Evolutionary conservation across 2,113 vertebrate genomes (phyloP), one percentile per base, ranked within the genome.

Genomic region (Otocyon megalotis): DNA sequence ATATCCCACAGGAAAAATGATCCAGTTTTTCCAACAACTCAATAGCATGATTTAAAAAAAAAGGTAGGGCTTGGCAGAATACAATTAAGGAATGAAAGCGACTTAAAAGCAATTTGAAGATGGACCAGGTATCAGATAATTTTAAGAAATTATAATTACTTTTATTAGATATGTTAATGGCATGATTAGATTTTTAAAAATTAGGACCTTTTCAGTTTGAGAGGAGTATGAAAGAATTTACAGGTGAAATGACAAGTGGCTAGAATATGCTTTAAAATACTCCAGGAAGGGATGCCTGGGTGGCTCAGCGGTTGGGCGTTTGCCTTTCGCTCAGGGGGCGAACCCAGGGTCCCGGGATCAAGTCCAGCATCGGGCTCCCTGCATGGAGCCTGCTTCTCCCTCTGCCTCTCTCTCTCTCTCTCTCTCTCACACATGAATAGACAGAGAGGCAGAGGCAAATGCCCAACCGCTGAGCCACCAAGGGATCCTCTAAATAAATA

Each of bases 81-180:
- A 82, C 13, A 56, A 19, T 30, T 81, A 93, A 93, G 24, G 63
- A 84, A 74, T 53, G 90, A 94, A 71, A 86, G 26, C 63, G 16
- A 88, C 22, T 71, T 90, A 54, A 85, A 85, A 79, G 60, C 58
- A 74, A 92, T 35, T 0, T 87, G 30, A 83, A 76, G 58, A 77
- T 76, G 10, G 62, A 95, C 50, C 91, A 15, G 17, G 50, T 37
- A 79, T 19, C n/a, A 35, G 17, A 65, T 56, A 35, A 96, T 53
- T 80, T 80, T 97, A 91, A 86, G 32, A 24, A 95, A 89, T 81
- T 83, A 83, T 12, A 87, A 26, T 74, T 86, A 84, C 89, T n/a
- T 76, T 93, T 96, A 10, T 92, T 84, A 95, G 65, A 19, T 84
- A 88, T 43, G 35, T 50, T 77, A 96, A 89, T 79, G 58, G 37